Percentiles rank a stretch among this genome's conserved stretches.
phyloP scores from a whole-genome alignment of 2,888 invertebrate species.

The Lysandra bellargus region DNA sequence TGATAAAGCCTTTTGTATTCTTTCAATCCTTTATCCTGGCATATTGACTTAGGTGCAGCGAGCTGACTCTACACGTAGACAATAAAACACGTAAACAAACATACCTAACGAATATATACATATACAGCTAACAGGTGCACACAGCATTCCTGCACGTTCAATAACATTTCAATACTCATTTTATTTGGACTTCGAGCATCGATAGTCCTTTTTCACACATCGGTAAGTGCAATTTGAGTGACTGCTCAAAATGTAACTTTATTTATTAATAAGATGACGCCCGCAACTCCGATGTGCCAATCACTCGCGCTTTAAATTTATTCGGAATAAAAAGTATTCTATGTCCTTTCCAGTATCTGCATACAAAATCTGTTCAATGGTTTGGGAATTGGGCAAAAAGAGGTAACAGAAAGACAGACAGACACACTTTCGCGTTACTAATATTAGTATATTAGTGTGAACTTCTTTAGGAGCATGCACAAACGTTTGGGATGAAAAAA shows the following conservation, averaged over 20 bases:
- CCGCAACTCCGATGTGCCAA: too few species aligned
- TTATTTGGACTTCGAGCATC: constrained; percentile 17
- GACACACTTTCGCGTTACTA: too few species aligned
- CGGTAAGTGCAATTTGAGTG: neutral
- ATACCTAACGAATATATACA: neutral
- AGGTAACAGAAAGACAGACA: too few species aligned
- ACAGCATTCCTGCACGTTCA: constrained; percentile 19
- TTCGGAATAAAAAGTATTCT: too few species aligned
- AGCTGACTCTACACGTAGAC: neutral
- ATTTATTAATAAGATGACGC: too few species aligned
- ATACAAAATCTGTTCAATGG: too few species aligned
- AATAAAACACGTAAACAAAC: constrained; percentile 13
- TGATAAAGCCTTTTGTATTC: neutral
- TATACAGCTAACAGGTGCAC: constrained; percentile 6
- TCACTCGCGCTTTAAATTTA: neutral
- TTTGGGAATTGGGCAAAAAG: too few species aligned
- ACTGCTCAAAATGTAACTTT: neutral
- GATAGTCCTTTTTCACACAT: neutral
- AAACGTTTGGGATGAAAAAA: too few species aligned
- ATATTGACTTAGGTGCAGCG: neutral
- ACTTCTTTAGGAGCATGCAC: too few species aligned
- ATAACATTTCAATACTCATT: constrained; percentile 17
- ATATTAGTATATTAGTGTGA: too few species aligned
- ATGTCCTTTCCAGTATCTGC: too few species aligned
- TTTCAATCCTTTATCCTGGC: neutral